Base-by-base conservation (phyloP, 2,113 vertebrate genomes). In the Sylvietta virens region DNA sequence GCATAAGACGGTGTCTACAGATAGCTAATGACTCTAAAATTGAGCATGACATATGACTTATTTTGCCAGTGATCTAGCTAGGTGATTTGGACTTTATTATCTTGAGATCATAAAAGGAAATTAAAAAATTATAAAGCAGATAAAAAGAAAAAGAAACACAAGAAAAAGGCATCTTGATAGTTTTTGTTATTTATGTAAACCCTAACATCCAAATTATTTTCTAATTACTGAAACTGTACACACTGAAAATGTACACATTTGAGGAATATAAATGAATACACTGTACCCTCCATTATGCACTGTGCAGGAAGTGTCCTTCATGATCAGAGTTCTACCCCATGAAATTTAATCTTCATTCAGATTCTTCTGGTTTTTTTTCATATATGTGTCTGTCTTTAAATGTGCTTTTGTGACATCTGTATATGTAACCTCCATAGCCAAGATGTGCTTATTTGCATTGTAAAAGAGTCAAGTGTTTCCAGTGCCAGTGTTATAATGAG, bases 11-110 rank as follows among this genome's bases (percentile, higher is more conserved):
- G 79, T 77, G 53, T 83, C 92, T 94, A 64, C 88, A 91, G 86
- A 91, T 84, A 95, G 87, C 86, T 97, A 95, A 96, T 94, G 81
- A 92, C 90, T 93, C 90, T 86, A 90, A 93, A 94, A 91, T 72
- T 86, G 87, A 93, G 66, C 30, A 10, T 86, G 83, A 78, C 70
- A 24, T 62, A 56, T 71, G 92, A 86, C 72, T 96, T 91, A 42
- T 70, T 95, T 97, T 92, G 53, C 65, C n/a, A 39, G 60, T 62
- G 90, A 83, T 85, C 65, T 2, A 85, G 56, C 42, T 81, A 60
- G 73, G 80, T 90, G 72, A 70, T 88, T 88, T 86, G 66, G 93
- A 82, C 77, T 85, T 89, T 33, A 96, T 73, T 95, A 67, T 90
- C 51, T 84, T 72, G 57, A 69, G 58, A 81, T 70, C 2, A 2